Evolutionary conservation across 2,113 vertebrate genomes (phyloP).

Genomic region (Hemichromis elongatus): DNA sequence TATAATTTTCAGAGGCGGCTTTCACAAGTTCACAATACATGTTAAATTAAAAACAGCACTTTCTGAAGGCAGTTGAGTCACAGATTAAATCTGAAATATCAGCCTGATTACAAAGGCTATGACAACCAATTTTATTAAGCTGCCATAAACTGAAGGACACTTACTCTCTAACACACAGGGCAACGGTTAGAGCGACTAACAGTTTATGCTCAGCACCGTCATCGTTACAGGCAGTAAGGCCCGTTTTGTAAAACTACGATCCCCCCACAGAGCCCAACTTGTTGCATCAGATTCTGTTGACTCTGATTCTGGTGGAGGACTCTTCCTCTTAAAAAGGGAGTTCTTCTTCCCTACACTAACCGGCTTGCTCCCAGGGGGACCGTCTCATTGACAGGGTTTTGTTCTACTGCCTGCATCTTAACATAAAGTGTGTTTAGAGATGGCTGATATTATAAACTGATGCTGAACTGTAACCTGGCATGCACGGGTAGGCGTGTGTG

Average conservation of each 20-base stretch:
- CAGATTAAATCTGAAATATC: neutral
- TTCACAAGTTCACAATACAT: accelerated
- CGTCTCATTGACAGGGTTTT: neutral
- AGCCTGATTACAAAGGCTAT: neutral
- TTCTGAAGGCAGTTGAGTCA: neutral
- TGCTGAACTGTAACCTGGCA: neutral
- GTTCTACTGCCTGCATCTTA: neutral
- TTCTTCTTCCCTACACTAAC: neutral
- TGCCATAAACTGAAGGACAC: neutral
- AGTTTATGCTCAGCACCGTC: neutral
- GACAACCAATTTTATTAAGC: neutral
- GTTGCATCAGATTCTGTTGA: accelerated
- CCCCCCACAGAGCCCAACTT: neutral
- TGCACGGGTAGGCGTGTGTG: neutral
- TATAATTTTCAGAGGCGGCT: neutral
- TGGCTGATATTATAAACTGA: neutral
- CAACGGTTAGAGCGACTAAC: neutral
- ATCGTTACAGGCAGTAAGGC: neutral
- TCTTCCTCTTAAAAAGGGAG: neutral
- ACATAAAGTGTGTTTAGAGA: neutral
- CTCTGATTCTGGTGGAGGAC: neutral
- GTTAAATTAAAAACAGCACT: neutral
- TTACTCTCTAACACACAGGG: neutral
- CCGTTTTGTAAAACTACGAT: neutral
- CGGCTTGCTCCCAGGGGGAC: neutral